These are phyloP conservation scores for Brachionus sp. DNA, from an alignment of 1,140 invertebrate species.

Conservation along the genomic window DNA sequence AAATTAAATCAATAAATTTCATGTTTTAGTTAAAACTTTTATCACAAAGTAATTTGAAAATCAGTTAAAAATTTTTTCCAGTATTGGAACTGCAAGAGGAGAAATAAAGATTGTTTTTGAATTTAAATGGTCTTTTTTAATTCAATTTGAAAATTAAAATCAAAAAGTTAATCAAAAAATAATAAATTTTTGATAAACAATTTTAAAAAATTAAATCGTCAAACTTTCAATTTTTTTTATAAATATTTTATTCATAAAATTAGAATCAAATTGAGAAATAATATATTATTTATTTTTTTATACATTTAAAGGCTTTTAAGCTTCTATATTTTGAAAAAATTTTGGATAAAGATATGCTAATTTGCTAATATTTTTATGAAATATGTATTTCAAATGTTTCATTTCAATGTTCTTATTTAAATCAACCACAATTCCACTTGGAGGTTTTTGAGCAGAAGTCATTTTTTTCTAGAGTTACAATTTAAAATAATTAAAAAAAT, in stretches of 20 bases:
- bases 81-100: no score
- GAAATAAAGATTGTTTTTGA: no score
- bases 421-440: background rate
- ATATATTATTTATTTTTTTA: background rate
- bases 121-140: no score
- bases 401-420: constrained; percentile 33
- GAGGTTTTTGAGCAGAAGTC: background rate
- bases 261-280: background rate
- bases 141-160: no score
- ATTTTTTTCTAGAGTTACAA: constrained; percentile 21
- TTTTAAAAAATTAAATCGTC: no score
- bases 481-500: background rate
- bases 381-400: constrained; percentile 25
- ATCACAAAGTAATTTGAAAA: no score
- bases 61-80: no score
- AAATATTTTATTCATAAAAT: background rate
- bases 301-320: background rate
- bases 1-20: no score
- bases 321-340: constrained; percentile 39
- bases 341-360: constrained; percentile 35
- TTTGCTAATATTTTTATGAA: constrained; percentile 39
- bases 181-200: no score
- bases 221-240: no score
- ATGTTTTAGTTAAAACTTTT: no score
- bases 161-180: no score